Evolutionary conservation across 2,113 vertebrate genomes (phyloP).

Genomic region (Collichthys lucidus): DNA sequence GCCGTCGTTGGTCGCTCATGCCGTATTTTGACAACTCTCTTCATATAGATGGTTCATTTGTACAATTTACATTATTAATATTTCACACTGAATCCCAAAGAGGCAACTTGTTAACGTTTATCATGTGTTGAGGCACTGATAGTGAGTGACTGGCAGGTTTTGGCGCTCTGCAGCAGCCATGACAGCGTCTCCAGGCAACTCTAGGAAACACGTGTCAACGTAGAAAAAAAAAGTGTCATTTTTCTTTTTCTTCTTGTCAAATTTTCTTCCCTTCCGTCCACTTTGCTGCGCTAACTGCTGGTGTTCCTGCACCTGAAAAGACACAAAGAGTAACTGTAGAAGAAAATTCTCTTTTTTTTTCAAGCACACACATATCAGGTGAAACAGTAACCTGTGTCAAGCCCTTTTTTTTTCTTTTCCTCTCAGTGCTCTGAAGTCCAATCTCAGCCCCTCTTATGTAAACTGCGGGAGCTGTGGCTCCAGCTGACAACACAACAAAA

Average conservation of each 20-base stretch:
- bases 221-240: background rate
- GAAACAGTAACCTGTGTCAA: slow-evolving; percentile 23
- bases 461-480: slow-evolving; percentile 63
- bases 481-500: slow-evolving; percentile 50
- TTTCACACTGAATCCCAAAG: background rate
- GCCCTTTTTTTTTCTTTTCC: slow-evolving; percentile 39
- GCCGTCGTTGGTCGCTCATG: background rate
- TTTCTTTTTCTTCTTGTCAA: background rate
- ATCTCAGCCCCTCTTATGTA: slow-evolving; percentile 44
- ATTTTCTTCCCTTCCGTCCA: slow-evolving; percentile 4
- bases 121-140: background rate
- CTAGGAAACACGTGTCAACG: slow-evolving; percentile 16
- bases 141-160: slow-evolving; percentile 31
- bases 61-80: slow-evolving; percentile 20
- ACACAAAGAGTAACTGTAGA: slow-evolving; percentile 1
- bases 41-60: background rate
- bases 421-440: slow-evolving; percentile 40
- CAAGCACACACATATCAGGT: slow-evolving; percentile 37
- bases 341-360: background rate
- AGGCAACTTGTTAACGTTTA: background rate
- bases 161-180: background rate
- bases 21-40: slow-evolving; percentile 8
- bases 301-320: background rate
- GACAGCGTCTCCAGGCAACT: slow-evolving; percentile 10
- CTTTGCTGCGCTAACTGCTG: slow-evolving; percentile 17